Evolutionary conservation across 2,113 vertebrate genomes (phyloP).

Genomic region (Cercopithecus mona): DNA sequence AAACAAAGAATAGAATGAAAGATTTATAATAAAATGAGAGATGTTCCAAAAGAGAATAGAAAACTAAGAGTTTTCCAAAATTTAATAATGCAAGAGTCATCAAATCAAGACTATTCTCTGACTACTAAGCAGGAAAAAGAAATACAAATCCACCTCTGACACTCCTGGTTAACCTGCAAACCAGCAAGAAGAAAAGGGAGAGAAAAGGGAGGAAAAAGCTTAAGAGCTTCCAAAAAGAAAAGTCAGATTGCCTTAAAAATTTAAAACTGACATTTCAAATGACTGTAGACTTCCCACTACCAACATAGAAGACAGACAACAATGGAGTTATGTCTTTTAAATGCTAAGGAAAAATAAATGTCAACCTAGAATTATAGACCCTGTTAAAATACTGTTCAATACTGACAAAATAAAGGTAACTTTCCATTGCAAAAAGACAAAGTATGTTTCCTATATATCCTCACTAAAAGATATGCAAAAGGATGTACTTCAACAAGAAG

Average conservation of each 20-base stretch:
- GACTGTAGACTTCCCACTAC: neutral
- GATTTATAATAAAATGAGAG: neutral
- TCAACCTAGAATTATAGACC: neutral
- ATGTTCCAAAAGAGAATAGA: neutral
- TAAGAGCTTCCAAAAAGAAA: neutral
- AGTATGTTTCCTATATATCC: neutral
- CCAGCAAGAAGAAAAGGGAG: neutral
- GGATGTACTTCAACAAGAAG: neutral
- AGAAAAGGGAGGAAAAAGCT: neutral
- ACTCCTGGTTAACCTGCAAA: neutral
- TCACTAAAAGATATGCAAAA: neutral
- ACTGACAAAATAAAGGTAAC: neutral
- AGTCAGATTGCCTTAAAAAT: neutral
- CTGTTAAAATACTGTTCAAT: neutral
- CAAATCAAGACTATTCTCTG: neutral
- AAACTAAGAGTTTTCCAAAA: neutral
- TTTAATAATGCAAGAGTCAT: neutral
- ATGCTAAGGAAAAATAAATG: neutral
- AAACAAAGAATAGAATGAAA: neutral
- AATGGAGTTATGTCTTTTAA: neutral
- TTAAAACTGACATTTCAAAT: neutral
- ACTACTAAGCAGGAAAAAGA: neutral
- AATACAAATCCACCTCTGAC: neutral
- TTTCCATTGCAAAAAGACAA: constrained; percentile 6
- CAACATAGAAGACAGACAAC: neutral